Base-by-base conservation (phyloP, 92 coral and sea anemone genomes). In the Phenganax stokvisi region DNA sequence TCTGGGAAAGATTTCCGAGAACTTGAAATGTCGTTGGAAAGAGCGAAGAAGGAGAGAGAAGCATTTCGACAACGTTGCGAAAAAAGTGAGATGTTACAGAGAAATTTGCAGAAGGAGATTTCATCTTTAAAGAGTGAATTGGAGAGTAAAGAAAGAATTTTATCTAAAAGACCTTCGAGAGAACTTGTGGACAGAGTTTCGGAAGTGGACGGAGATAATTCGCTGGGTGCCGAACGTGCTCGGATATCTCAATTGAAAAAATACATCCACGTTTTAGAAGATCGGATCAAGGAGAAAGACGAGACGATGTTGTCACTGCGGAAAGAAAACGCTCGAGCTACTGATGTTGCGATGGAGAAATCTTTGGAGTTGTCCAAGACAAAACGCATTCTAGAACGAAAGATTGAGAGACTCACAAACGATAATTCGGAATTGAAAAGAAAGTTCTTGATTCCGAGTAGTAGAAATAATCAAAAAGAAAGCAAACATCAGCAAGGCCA, bases 291-390 rank as follows among this genome's bases (percentile, higher is more conserved):
- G 56, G 88, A 62, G 44, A 90, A 89, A 20, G 89, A 86, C 58
- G 88, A 90, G 31, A 84, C 73, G 28, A 76, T 85, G 12, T 80
- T 87, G 37, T 89, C 88, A 17, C 31, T 94, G 67, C 83, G 86
- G 55, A 89, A 84, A 29, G 90, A 89, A 52, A 88, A 88, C 65
- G 98, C 98, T 12, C 83, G 81, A 60, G 86, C 90, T 0, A 94
- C 87, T 57, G 98, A 94, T 72, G 80, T 94, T 87, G 98, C 92
- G 15, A 94, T 94, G 98, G 98, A 94, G 74, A 94, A 91, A 55
- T 89, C 98, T 1, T 85, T 92, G 17, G 98, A 94, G 68, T 89
- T 94, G 31, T 94, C 98, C 4, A 91, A 93, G 16, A 88, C 89
- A 3, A 90, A 85, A 82, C 85, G 96, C 68, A 83, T 88, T 12